phyloP scores from a whole-genome alignment of 1,140 invertebrate genomes.

The Panagrolaimus sp. region DNA sequence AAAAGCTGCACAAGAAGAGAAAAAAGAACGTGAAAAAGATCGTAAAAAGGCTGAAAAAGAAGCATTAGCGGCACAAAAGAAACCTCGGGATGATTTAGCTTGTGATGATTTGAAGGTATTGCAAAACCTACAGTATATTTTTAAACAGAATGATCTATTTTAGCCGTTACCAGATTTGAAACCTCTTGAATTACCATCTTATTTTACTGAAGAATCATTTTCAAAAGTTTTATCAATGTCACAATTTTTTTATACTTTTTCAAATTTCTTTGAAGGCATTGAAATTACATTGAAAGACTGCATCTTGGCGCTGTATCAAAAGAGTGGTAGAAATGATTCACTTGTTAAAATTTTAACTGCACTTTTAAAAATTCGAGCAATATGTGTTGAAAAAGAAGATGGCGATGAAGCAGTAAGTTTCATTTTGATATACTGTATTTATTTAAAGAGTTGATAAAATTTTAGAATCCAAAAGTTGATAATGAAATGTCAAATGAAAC shows the following conservation, averaged over 20 bases:
- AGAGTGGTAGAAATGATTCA: not conserved
- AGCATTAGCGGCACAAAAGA: conserved; percentile 13
- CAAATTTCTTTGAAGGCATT: conserved; percentile 12
- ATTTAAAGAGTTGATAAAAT: conserved; percentile 27
- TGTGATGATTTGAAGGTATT: conserved; percentile 34
- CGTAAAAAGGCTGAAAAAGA: conserved; percentile 22
- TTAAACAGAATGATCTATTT: too few species aligned
- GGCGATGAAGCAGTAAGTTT: conserved; percentile 22
- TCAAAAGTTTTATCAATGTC: conserved; percentile 22
- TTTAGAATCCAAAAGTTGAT: conserved; percentile 13
- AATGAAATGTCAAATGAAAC: conserved; percentile 29
- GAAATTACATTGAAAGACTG: conserved; percentile 26
- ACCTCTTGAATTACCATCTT: conserved; percentile 21
- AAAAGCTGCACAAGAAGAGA: conserved; percentile 8
- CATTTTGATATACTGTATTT: not conserved
- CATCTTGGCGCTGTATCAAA: conserved; percentile 20
- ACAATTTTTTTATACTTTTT: conserved; percentile 24
- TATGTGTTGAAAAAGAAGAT: conserved; percentile 21
- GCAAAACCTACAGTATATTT: too few species aligned
- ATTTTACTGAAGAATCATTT: conserved; percentile 23
- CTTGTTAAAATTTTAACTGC: conserved; percentile 13
- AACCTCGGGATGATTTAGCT: conserved; percentile 27
- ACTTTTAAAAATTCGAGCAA: conserved; percentile 10
- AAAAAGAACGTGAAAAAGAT: conserved; percentile 16
- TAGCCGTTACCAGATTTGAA: conserved; percentile 28